Percentiles rank a stretch among this genome's conserved stretches.
Evolutionary conservation across 2,797 vertebrate species (phyloP).

Genomic region (Platyrinchus mystaceus): DNA sequence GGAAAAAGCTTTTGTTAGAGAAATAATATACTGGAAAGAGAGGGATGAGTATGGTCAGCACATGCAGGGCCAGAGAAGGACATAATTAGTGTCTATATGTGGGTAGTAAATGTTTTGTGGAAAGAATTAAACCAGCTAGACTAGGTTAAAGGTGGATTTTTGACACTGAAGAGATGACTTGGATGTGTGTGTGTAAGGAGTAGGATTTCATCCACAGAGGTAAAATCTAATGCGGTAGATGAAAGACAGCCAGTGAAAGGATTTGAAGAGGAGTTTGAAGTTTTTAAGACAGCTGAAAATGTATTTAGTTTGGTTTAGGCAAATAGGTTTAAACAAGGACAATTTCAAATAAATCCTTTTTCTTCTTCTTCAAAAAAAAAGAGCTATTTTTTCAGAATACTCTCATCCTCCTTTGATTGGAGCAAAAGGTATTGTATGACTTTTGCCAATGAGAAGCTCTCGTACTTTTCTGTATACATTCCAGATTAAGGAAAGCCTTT

Average conservation of each 20-base stretch:
- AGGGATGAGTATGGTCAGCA: neutral
- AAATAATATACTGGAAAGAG: neutral
- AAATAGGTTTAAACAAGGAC: neutral
- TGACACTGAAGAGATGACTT: neutral
- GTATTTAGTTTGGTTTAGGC: neutral
- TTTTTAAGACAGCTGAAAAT: neutral
- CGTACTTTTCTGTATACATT: neutral
- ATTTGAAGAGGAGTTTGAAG: neutral
- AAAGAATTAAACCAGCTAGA: neutral
- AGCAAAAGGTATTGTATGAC: neutral
- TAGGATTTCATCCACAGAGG: neutral
- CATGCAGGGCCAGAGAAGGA: neutral
- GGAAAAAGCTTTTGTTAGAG: neutral
- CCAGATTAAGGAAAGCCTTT: neutral
- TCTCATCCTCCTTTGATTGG: neutral
- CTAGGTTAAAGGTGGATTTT: neutral
- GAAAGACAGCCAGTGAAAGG: neutral
- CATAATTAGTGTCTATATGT: fast-evolving
- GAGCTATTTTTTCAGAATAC: neutral
- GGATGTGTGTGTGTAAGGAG: neutral
- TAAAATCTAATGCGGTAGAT: neutral
- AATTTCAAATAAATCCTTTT: neutral
- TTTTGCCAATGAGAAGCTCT: neutral
- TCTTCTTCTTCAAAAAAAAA: neutral
- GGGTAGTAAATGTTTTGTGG: neutral